phyloP scores from a whole-genome alignment of 2,888 invertebrate genomes.

The Caenorhabditis becei region DNA sequence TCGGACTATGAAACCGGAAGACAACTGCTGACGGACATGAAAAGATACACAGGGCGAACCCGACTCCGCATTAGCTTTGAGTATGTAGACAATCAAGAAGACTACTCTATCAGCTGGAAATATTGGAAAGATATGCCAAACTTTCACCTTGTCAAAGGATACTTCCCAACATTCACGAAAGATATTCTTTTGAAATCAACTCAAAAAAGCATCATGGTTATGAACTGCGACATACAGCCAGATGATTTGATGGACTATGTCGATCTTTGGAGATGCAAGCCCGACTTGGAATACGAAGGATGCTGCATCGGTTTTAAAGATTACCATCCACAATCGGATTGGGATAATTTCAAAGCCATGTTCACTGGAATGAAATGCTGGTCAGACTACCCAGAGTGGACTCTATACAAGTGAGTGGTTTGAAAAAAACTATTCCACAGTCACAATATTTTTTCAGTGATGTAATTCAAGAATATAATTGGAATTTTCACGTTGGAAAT shows the following conservation, averaged over 20 bases:
- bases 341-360: background rate
- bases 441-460: background rate
- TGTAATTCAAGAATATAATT: slow-evolving; percentile 1
- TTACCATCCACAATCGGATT: background rate
- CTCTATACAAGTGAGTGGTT: background rate
- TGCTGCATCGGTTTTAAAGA: slow-evolving; percentile 13
- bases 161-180: slow-evolving; percentile 7
- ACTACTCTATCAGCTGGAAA: background rate
- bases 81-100: background rate
- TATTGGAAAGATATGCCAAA: background rate
- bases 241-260: slow-evolving; percentile 3
- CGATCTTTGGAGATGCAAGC: background rate
- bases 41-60: background rate
- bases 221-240: slow-evolving; percentile 4
- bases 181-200: background rate
- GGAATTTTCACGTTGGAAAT: slow-evolving; percentile 9
- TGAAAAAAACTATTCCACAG: background rate
- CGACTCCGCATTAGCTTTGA: background rate
- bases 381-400: slow-evolving; percentile 4
- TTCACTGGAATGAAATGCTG: slow-evolving; percentile 3
- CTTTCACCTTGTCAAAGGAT: slow-evolving; percentile 7
- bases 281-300: background rate
- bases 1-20: background rate
- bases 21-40: background rate
- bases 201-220: background rate